Base-by-base conservation (phyloP, 2,888 invertebrate species). In the Bhutanitis thaidina region DNA sequence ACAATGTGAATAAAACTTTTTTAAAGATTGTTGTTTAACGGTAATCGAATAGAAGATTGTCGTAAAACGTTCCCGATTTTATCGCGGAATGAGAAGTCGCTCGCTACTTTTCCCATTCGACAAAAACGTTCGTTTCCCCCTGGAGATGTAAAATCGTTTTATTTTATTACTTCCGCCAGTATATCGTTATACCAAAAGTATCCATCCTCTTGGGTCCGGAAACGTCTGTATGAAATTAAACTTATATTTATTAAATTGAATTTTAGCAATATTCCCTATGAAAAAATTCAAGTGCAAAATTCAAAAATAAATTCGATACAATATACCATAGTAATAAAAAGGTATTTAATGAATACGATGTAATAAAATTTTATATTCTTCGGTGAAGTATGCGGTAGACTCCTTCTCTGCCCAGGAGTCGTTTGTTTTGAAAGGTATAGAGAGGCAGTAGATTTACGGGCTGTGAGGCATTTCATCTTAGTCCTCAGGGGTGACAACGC, bases 141-240 rank as follows among this genome's bases (percentile, higher is more conserved):
- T 76, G 75, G 78, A 85, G 86, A 88, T 87, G 88, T 88, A 86
- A 88, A 89, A 88, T 87, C 86, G 87, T 88, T 89, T 89, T 86
- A 88, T 89, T 89, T 87, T 89, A 88, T 88, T 86, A 85, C 85
- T 85, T 86, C 86, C 86, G 74, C 74, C 79, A 77, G 80, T 87
- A 86, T 85, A 87, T 83, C 80, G 80, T 78, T 82, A 82, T 80
- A 84, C 80, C 77, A 74, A 69, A 69, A 73, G 70, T 73, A 69
- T 70, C 72, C 71, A 72, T 77, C 74, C 71, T 74, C 67, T 68
- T 68, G 69, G 65, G 67, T 74, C 75, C 58, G 60, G 59, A 70
- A 74, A 76, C 62, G 74, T 78, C 65, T 73, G 74, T 74, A 72
- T 72, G 71, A 75, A 77, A 69, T 76, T 71, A 65, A 60, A 67